Base-by-base conservation (phyloP, 2,113 vertebrate species). In the Oenanthe melanoleuca region DNA sequence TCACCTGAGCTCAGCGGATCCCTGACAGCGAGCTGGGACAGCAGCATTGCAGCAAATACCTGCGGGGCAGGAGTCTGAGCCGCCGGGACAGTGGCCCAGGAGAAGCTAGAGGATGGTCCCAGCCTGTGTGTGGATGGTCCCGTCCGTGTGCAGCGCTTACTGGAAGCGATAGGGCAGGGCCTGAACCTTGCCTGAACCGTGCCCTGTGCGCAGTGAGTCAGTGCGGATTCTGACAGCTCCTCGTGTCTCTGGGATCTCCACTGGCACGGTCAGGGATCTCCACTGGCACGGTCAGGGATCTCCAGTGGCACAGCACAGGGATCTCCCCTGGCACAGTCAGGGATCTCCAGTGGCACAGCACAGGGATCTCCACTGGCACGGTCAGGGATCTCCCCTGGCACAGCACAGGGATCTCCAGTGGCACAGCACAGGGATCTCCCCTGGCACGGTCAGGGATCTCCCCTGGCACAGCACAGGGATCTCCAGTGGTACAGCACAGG, bases 1-100 rank as follows among this genome's bases (percentile, higher is more conserved):
- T 26, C 5, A 0, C 42, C 3, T 40, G 61, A 3, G 4, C 44
- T 37, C 42, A 0, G 26, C 6, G 6, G 5, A 11, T 33, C 74
- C 2, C 1, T 23, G 6, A 8, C 14, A 33, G 45, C 2, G 4
- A 33, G 14, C 34, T 6, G 34, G 23, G 26, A 53, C 20, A 44
- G 49, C 37, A 11, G 11, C 29, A 13, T 4, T 16, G 42, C 25
- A n/a, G 37, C 5, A 3, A 56, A 18, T 25, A 25, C 5, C 24
- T 26, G 5, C 7, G 37, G 22, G 1, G 0, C 3, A 42, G 57
- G 20, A 40, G 28, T 44, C 33, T 9, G 63, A 72, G 17, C 18
- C 14, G 0, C 42, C 37, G 0, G 4, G 2, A 12, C 12, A 5
- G 37, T 0, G 19, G 3, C 20, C 5, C 38, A 22, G 69, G 67